phyloP scores from a whole-genome alignment of 2,888 invertebrate genomes.

The Pyralis farinalis region DNA sequence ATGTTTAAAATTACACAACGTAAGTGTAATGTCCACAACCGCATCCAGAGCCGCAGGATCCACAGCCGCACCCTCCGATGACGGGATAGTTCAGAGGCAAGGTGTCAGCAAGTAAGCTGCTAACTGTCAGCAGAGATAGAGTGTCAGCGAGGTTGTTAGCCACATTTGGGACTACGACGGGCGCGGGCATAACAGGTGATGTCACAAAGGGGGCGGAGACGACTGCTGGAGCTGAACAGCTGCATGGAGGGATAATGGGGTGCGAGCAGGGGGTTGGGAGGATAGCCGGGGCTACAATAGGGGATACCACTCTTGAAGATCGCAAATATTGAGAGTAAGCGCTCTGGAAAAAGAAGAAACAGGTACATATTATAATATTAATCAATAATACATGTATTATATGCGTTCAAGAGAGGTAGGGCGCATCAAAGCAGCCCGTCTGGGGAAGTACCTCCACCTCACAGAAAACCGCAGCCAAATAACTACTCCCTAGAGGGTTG shows the following conservation, averaged over 20 bases:
- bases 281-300: constrained; percentile 2
- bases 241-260: constrained; percentile 8
- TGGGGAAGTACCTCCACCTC: too few species aligned
- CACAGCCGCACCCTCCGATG: constrained; percentile 25
- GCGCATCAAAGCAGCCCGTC: too few species aligned
- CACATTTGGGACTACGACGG: constrained; percentile 34
- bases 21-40: neutral
- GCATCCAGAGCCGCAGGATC: constrained; percentile 15
- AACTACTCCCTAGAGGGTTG: too few species aligned
- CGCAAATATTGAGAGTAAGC: constrained; percentile 7
- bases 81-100: constrained; percentile 17
- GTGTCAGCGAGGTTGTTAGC: constrained; percentile 58
- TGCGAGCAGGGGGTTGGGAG: constrained; percentile 11
- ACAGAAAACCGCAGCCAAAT: too few species aligned
- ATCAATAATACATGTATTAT: too few species aligned
- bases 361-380: too few species aligned
- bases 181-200: neutral
- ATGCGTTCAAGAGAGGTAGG: too few species aligned
- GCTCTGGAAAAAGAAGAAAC: constrained; percentile 11
- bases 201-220: constrained; percentile 1
- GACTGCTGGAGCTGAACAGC: constrained; percentile 15
- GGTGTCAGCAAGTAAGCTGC: constrained; percentile 51
- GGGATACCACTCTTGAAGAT: constrained; percentile 1
- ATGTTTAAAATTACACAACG: too few species aligned
- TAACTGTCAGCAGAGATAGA: constrained; percentile 57